Base-by-base conservation (phyloP, 1,140 invertebrate genomes). In the Zaprionus ornatus region DNA sequence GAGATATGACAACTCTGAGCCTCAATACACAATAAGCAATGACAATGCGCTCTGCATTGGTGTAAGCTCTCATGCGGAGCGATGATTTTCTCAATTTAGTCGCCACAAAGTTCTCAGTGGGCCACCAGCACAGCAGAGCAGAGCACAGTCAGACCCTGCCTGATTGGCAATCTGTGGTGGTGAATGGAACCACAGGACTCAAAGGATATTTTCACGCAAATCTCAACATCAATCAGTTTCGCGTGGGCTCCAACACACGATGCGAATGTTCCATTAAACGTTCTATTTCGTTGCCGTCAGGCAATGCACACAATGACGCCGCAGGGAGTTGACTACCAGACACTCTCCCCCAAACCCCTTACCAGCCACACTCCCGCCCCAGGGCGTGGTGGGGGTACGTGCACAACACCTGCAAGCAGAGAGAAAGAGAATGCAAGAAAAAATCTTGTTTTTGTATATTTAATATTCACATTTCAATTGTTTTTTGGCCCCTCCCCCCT, bases 401-500 rank as follows among this genome's bases (percentile, higher is more conserved):
- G 62, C 29, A 40, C 48, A 21, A 60, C 60, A 74, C 64, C 63
- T 63, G 59, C 54, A 62, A 68, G 37, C 21, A 32, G 17, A 35
- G 29, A 32, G 29, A 32, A 10, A 32, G 29, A 9, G 32, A 27
- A 42, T 12, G 40, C 17, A 45, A 48, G 57, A 40, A 60, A 80
- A 74, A 74, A 57, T 69, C 82, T 79, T 82, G 72, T 87, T 77
- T 83, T 86, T 79, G 65, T 80, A 86, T 82, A 86, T 86, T 86
- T 86, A 86, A 86, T 86, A 86, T 86, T 86, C 83, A 86, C 79
- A 86, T 86, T 86, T 86, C 82, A 86, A 86, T 86, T 87, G 82
- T 86, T 86, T 72, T 76, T 54, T 76, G 25, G 21, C 52, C 56
- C 60, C 10, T 17, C 3, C 19, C 21, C 17, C 65, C 1, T 12